phyloP scores from a whole-genome alignment of 1,140 invertebrate genomes.

The Formica selysi region DNA sequence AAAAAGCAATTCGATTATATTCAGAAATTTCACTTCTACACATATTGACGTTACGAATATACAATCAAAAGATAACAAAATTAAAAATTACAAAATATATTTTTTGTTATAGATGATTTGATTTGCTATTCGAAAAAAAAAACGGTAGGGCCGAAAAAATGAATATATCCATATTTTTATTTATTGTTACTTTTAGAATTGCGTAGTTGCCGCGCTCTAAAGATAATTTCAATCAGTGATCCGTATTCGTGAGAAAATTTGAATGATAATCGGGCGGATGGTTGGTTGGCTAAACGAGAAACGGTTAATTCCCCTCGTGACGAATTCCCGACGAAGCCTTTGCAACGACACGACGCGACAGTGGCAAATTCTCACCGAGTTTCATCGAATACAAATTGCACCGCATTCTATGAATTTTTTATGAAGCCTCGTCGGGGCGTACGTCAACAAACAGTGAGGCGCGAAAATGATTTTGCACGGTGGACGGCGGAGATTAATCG shows the following conservation, averaged over 20 bases:
- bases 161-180: neutral
- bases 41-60: neutral
- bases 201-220: too few species aligned
- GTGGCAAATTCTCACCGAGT: constrained; percentile 50
- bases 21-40: neutral
- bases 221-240: constrained; percentile 19
- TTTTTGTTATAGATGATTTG: neutral
- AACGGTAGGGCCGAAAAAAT: neutral
- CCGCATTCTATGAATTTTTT: constrained; percentile 56
- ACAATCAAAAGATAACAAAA: neutral
- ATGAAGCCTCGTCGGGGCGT: constrained; percentile 51
- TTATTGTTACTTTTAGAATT: constrained; percentile 8
- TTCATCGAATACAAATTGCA: constrained; percentile 69
- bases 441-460: constrained; percentile 54
- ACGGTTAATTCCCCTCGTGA: constrained; percentile 67
- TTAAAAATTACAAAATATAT: neutral
- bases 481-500: constrained; percentile 43
- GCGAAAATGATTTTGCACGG: constrained; percentile 38
- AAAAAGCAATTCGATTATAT: neutral
- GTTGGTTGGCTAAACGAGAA: constrained; percentile 55
- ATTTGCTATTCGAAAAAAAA: neutral
- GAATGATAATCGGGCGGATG: constrained; percentile 22
- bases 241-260: constrained; percentile 18
- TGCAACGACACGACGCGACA: constrained; percentile 32
- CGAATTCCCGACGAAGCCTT: constrained; percentile 40